A percentile compares a stretch with the other conserved stretches of the same genome.
Evolutionary conservation across 2,797 vertebrate species (phyloP).

Genomic region (Aulostomus chinensis): DNA sequence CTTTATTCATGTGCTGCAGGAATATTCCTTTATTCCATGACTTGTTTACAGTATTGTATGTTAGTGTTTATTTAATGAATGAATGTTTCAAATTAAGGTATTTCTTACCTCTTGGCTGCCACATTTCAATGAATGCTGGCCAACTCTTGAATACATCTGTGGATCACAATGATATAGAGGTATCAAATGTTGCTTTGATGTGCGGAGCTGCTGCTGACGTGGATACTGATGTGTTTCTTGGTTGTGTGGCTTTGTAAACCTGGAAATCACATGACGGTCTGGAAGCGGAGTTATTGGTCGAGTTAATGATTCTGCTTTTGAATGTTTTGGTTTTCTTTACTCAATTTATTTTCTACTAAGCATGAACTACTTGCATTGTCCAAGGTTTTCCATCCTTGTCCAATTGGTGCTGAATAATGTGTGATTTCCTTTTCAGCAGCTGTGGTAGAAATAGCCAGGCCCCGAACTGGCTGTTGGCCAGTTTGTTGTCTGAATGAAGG

Average conservation of each 20-base stretch:
- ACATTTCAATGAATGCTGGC: neutral
- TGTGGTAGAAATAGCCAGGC: slow-evolving; percentile 51
- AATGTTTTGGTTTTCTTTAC: neutral
- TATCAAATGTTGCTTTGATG: slow-evolving; percentile 17
- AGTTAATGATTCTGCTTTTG: slow-evolving; percentile 1
- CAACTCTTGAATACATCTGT: slow-evolving; percentile 5
- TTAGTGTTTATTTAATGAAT: slow-evolving; percentile 16
- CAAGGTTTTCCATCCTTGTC: slow-evolving; percentile 2
- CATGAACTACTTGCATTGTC: slow-evolving; percentile 6
- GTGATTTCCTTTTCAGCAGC: slow-evolving; percentile 49
- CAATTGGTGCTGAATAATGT: slow-evolving; percentile 33
- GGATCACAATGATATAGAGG: neutral
- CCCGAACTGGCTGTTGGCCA: slow-evolving; percentile 32
- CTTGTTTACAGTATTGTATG: neutral
- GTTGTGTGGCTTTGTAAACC: slow-evolving; percentile 18
- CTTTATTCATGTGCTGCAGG: neutral
- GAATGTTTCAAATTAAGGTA: neutral
- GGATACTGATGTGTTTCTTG: slow-evolving; percentile 4
- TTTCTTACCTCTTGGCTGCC: slow-evolving; percentile 3
- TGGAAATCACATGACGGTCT: neutral
- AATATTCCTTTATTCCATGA: too few relatives aligned
- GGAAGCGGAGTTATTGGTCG: neutral
- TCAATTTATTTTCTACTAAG: neutral
- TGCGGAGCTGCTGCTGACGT: slow-evolving; percentile 6
- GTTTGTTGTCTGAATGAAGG: slow-evolving; percentile 35